Conservation (phyloP, 2,797 vertebrate species). For the Hydrolagus colliei region DNA sequence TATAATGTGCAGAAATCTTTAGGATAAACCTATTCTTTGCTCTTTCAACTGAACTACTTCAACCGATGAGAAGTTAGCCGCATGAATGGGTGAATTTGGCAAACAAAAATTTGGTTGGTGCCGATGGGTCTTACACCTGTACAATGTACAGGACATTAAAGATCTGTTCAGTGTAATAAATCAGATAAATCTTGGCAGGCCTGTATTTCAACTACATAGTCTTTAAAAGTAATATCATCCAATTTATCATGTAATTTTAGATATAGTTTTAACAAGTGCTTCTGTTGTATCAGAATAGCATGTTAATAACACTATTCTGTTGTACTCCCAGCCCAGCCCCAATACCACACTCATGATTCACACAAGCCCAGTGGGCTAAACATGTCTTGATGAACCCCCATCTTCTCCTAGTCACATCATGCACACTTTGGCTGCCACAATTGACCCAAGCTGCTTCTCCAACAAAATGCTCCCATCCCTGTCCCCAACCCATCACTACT, state of each 20-base stretch:
- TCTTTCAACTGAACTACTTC: background rate
- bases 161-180: background rate
- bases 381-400: too few species aligned
- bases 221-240: background rate
- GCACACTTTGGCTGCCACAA: too few species aligned
- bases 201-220: background rate
- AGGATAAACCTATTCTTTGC: background rate
- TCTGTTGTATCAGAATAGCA: background rate
- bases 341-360: too few species aligned
- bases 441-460: too few species aligned
- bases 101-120: background rate
- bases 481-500: too few species aligned
- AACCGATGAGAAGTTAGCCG: background rate
- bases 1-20: conserved; percentile 12
- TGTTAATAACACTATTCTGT: background rate
- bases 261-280: background rate
- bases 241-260: background rate
- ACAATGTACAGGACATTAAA: background rate
- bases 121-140: background rate
- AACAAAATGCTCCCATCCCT: too few species aligned
- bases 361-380: too few species aligned
- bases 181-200: background rate
- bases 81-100: background rate
- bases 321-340: too few species aligned
- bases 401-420: too few species aligned